These are phyloP conservation scores for Eumacrocentrus americanus DNA, from an alignment of 2,888 invertebrate genomes.

Conservation along the genomic window DNA sequence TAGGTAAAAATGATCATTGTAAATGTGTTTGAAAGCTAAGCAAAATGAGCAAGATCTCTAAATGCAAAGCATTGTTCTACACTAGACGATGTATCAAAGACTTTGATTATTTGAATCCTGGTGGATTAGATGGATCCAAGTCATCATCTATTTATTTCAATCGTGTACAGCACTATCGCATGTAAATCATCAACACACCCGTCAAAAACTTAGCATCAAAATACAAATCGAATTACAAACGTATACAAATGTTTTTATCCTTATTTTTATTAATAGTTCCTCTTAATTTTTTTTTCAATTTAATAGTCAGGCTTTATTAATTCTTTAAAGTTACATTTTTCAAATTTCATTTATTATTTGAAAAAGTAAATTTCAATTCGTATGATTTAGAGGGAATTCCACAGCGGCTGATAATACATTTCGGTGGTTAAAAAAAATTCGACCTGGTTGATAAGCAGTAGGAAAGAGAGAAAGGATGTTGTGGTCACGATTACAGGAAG, in stretches of 20 bases:
- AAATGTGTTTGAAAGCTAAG: not conserved
- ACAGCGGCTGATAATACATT: conserved; percentile 6
- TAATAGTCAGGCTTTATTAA: not conserved
- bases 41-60: not conserved
- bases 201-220: conserved; percentile 30
- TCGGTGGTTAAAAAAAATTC: conserved; percentile 16
- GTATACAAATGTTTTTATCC: conserved; percentile 1
- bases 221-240: conserved; percentile 40
- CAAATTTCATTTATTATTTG: not conserved
- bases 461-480: conserved; percentile 39
- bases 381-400: not conserved
- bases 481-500: conserved; percentile 35
- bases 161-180: conserved; percentile 1
- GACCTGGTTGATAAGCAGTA: conserved; percentile 20
- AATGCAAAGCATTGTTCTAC: not conserved
- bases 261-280: conserved; percentile 3
- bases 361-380: not conserved
- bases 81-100: not conserved
- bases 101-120: not conserved
- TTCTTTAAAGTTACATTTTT: too few relatives aligned
- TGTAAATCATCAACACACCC: conserved; percentile 10
- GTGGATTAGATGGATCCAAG: not conserved
- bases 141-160: conserved; percentile 22
- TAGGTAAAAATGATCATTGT: not conserved
- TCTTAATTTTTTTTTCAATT: not conserved